phyloP scores from a whole-genome alignment of 2,797 vertebrate genomes.

The Lates japonicus region DNA sequence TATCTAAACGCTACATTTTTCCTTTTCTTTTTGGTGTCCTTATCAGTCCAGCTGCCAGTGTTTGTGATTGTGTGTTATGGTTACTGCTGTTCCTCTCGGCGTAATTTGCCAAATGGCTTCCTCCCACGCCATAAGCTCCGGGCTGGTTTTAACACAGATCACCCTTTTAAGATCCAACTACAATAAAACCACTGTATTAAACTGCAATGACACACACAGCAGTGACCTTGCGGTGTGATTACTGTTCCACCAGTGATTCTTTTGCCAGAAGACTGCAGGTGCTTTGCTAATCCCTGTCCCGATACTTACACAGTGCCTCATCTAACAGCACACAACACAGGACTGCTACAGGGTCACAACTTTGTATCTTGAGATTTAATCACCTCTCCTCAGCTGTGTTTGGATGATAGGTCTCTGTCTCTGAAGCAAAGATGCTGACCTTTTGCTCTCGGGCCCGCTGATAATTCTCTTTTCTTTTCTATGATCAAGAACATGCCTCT shows the following conservation, averaged over 20 bases:
- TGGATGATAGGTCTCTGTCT: conserved; percentile 8
- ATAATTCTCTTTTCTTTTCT: conserved; percentile 36
- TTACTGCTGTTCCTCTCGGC: conserved; percentile 68
- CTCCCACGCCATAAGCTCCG: conserved; percentile 54
- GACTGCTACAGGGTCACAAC: conserved; percentile 5
- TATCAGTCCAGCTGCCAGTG: conserved; percentile 75
- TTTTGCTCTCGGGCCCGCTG: conserved; percentile 28
- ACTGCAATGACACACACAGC: conserved; percentile 27
- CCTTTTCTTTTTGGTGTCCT: conserved; percentile 40
- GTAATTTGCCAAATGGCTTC: conserved; percentile 67
- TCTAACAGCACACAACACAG: background rate
- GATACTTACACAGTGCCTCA: conserved; percentile 6
- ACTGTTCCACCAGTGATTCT: conserved; percentile 10
- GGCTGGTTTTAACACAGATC: conserved; percentile 53
- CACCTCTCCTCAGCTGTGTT: conserved; percentile 26
- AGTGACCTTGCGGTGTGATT: conserved; percentile 23
- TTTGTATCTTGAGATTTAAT: conserved; percentile 30
- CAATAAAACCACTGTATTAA: conserved; percentile 31
- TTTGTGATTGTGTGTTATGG: conserved; percentile 78
- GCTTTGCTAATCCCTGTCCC: conserved; percentile 37
- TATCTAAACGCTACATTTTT: conserved; percentile 37
- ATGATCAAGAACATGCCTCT: conserved; percentile 5
- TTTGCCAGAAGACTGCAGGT: conserved; percentile 46
- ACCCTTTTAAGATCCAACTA: conserved; percentile 26
- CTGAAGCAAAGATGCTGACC: conserved; percentile 44